Conservation (phyloP, 2,888 invertebrate genomes). For the Erebia epiphron region DNA sequence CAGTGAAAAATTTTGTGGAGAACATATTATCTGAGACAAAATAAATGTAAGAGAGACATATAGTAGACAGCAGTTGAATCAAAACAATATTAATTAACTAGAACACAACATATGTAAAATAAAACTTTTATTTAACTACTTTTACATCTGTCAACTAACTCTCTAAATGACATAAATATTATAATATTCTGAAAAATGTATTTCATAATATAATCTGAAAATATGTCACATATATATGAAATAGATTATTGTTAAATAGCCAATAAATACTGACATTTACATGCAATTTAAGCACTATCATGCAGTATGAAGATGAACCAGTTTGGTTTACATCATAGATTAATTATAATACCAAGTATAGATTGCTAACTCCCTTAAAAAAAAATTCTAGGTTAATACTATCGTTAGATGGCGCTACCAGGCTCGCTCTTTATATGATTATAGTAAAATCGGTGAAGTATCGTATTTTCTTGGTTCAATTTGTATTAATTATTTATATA, state of each 20-base stretch:
- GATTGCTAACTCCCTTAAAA: too few relatives aligned
- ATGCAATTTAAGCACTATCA: neutral
- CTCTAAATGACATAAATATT: neutral
- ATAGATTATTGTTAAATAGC: too few relatives aligned
- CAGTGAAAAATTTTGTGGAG: neutral
- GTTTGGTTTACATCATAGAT: too few relatives aligned
- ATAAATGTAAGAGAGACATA: neutral
- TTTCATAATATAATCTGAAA: neutral
- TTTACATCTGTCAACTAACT: neutral
- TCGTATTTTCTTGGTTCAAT: too few relatives aligned
- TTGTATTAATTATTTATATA: too few relatives aligned
- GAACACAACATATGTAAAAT: neutral
- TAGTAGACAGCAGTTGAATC: neutral
- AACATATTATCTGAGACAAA: conserved; percentile 6
- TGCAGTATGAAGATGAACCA: neutral
- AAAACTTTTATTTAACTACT: neutral
- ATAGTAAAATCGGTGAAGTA: too few relatives aligned
- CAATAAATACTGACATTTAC: too few relatives aligned
- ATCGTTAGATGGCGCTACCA: too few relatives aligned
- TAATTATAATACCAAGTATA: too few relatives aligned
- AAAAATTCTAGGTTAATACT: too few relatives aligned
- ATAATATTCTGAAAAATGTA: conserved; percentile 6
- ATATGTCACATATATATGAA: too few relatives aligned
- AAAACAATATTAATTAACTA: neutral
- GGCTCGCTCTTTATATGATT: too few relatives aligned